Percentiles rank a stretch among this genome's conserved stretches.
phyloP scores from a whole-genome alignment of 2,113 vertebrate genomes.

The Melospiza georgiana region DNA sequence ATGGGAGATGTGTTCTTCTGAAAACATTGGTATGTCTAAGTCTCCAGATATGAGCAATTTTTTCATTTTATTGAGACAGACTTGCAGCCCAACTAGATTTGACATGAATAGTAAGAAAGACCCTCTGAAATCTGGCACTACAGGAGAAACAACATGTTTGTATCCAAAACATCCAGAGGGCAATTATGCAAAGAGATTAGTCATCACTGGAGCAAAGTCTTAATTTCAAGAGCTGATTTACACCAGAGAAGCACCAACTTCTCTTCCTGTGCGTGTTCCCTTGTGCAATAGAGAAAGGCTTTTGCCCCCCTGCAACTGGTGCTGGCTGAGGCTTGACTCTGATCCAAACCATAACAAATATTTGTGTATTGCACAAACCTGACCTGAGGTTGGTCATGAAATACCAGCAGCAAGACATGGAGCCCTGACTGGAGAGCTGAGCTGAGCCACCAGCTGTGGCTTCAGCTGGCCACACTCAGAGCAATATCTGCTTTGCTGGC shows the following conservation, averaged over 20 bases:
- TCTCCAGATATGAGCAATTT: not conserved
- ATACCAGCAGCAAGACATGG: fast-evolving
- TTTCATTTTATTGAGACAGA: not conserved
- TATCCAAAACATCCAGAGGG: constrained; percentile 14
- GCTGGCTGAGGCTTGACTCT: not conserved
- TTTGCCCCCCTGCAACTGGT: not conserved
- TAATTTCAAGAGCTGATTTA: not conserved
- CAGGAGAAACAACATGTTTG: constrained; percentile 3
- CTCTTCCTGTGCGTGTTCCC: not conserved
- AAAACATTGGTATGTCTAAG: not conserved
- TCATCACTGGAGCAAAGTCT: not conserved
- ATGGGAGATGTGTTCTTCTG: not conserved
- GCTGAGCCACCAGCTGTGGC: not conserved
- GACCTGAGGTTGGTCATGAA: not conserved
- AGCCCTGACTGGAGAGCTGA: not conserved
- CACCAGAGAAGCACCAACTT: not conserved
- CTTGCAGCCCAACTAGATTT: not conserved
- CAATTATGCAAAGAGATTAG: constrained; percentile 32
- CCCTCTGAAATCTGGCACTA: not conserved
- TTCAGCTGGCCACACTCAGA: not conserved
- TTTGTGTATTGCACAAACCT: not conserved
- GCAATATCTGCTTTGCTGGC: not conserved
- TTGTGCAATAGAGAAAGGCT: not conserved
- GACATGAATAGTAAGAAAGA: not conserved
- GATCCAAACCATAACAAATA: fast-evolving